Percentiles rank a stretch among this genome's conserved stretches.
Evolutionary conservation across 2,113 vertebrate species (phyloP).

Genomic region (Aptenodytes patagonicus): DNA sequence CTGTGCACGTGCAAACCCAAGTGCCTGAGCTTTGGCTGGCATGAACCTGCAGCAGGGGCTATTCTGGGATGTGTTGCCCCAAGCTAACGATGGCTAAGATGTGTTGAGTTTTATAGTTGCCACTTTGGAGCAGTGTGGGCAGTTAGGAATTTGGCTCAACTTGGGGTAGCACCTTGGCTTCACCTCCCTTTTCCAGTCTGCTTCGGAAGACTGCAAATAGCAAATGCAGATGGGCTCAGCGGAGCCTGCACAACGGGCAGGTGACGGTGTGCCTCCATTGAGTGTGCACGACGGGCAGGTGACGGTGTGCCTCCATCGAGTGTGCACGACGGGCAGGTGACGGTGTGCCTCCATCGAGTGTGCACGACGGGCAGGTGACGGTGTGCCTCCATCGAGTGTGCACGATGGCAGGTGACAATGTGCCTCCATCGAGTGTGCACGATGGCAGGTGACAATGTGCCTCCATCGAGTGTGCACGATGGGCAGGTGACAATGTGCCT

Average conservation of each 20-base stretch:
- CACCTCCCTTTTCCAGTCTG: background rate
- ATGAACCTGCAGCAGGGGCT: background rate
- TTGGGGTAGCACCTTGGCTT: background rate
- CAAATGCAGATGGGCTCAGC: background rate
- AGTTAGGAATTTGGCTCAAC: background rate
- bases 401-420: no score
- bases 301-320: background rate
- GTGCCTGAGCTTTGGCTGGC: background rate
- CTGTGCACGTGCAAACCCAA: fast-evolving
- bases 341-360: fast-evolving
- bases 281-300: no score
- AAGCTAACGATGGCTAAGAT: fast-evolving
- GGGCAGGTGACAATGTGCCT: background rate
- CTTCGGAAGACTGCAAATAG: background rate
- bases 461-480: background rate
- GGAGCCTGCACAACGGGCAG: background rate
- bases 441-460: background rate
- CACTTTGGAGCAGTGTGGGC: background rate
- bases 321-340: fast-evolving
- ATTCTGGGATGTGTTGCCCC: fast-evolving
- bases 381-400: no score
- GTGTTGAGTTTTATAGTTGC: fast-evolving
- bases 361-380: no score
- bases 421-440: no score
- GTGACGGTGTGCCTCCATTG: background rate